These are phyloP conservation scores for Triplophysa tibetana DNA, from an alignment of 2,113 vertebrate genomes.

Conservation along the genomic window DNA sequence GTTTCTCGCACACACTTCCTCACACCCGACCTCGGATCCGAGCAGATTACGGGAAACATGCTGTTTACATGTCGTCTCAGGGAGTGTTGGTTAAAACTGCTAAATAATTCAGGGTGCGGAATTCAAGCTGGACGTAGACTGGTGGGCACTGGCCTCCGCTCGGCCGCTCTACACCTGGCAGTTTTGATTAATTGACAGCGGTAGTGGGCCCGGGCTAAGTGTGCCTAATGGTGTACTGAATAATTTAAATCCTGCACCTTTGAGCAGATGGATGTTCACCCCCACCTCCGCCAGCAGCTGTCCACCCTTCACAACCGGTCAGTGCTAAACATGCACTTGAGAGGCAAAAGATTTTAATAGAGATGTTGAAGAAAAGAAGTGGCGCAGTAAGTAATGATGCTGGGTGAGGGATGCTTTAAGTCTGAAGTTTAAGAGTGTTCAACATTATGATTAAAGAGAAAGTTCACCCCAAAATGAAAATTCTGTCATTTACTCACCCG, in stretches of 20 bases:
- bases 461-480: too few relatives aligned
- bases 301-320: background rate
- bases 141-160: conserved; percentile 14
- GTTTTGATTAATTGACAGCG: conserved; percentile 55
- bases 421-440: too few relatives aligned
- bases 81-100: conserved; percentile 64
- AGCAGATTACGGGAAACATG: conserved; percentile 64
- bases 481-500: too few relatives aligned
- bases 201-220: conserved; percentile 48
- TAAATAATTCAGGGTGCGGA: conserved; percentile 71
- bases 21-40: conserved; percentile 62
- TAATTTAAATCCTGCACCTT: conserved; percentile 56
- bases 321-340: conserved; percentile 26
- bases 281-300: conserved; percentile 19
- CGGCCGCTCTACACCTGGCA: conserved; percentile 21
- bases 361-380: background rate
- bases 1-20: conserved; percentile 27
- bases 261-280: conserved; percentile 56
- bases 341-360: conserved; percentile 16
- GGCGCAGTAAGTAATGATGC: background rate
- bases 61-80: conserved; percentile 59
- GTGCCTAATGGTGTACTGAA: conserved; percentile 60
- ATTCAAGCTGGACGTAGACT: conserved; percentile 26
- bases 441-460: too few relatives aligned
- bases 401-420: background rate